These are phyloP conservation scores for Tetanocera ferruginea DNA, from an alignment of 2,888 invertebrate species.

Conservation along the genomic window DNA sequence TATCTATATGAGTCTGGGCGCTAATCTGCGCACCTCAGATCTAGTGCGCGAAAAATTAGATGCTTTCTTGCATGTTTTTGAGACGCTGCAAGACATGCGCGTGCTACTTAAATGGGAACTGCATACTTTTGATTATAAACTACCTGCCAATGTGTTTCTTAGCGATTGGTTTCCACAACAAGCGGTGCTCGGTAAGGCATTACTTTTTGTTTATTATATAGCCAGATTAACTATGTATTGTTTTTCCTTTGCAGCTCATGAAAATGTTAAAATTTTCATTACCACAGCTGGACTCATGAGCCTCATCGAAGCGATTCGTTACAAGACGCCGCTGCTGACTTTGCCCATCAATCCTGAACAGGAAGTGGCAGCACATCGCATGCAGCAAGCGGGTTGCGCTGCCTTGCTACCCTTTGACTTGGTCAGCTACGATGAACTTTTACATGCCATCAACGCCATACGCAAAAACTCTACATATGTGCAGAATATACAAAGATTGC, in stretches of 20 bases:
- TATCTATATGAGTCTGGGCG: constrained; percentile 71
- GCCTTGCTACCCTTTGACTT: constrained; percentile 64
- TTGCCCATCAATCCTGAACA: constrained; percentile 73
- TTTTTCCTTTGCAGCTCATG: constrained; percentile 68
- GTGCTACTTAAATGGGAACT: constrained; percentile 73
- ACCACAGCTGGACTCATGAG: constrained; percentile 75
- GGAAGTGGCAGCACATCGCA: constrained; percentile 69
- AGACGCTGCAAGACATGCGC: constrained; percentile 61
- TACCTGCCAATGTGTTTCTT: constrained; percentile 68
- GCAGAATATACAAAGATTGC: constrained; percentile 50
- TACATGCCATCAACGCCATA: constrained; percentile 65
- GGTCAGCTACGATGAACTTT: constrained; percentile 67
- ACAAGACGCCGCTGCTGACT: constrained; percentile 71
- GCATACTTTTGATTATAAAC: constrained; percentile 52
- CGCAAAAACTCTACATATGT: constrained; percentile 62
- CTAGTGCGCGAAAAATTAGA: constrained; percentile 66
- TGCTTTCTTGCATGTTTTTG: constrained; percentile 59
- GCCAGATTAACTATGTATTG: too few relatives aligned
- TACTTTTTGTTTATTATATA: too few relatives aligned
- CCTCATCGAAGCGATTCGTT: constrained; percentile 72
- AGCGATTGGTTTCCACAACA: constrained; percentile 68
- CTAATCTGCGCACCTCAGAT: constrained; percentile 62
- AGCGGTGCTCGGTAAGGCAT: constrained; percentile 62
- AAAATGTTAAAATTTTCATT: constrained; percentile 73
- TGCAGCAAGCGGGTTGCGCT: constrained; percentile 68